phyloP scores from a whole-genome alignment of 35 echinoderm and acorn worm species.

The Lytechinus pictus region DNA sequence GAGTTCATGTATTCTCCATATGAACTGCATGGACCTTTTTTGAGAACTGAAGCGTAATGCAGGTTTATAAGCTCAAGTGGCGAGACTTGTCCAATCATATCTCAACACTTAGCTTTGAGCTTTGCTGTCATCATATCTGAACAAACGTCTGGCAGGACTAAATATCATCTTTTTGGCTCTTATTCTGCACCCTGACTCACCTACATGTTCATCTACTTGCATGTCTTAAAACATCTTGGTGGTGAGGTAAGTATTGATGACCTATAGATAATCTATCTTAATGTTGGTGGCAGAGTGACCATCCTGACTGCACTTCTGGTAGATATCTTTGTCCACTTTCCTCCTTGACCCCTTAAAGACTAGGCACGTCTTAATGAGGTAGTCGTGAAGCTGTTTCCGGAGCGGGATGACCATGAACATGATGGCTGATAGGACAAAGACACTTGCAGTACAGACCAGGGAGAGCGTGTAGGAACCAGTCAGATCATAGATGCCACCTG shows the following conservation, averaged over 20 bases:
- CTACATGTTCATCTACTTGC: too few species aligned
- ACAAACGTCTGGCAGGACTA: too few species aligned
- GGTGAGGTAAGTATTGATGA: not conserved
- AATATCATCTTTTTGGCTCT: too few species aligned
- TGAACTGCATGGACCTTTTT: too few species aligned
- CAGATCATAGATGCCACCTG: conserved; percentile 49
- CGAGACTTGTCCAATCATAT: too few species aligned
- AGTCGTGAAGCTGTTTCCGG: not conserved
- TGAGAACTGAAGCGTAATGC: too few species aligned
- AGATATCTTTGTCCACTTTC: not conserved
- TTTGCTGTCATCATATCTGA: too few species aligned
- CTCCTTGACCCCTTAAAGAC: not conserved
- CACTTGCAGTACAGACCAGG: not conserved
- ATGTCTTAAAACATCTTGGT: too few species aligned
- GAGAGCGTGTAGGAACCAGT: conserved; percentile 46
- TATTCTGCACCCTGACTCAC: too few species aligned
- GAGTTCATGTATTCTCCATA: too few species aligned
- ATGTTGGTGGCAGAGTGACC: not conserved
- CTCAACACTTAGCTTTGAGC: too few species aligned
- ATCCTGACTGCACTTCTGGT: not conserved
- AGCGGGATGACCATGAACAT: conserved; percentile 18
- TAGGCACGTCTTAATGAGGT: not conserved
- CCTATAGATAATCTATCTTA: not conserved
- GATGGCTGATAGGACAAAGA: conserved; percentile 40
- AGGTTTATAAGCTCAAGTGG: too few species aligned